Base-by-base conservation (phyloP, 1,140 invertebrate genomes). In the Drosophila malerkotliana region DNA sequence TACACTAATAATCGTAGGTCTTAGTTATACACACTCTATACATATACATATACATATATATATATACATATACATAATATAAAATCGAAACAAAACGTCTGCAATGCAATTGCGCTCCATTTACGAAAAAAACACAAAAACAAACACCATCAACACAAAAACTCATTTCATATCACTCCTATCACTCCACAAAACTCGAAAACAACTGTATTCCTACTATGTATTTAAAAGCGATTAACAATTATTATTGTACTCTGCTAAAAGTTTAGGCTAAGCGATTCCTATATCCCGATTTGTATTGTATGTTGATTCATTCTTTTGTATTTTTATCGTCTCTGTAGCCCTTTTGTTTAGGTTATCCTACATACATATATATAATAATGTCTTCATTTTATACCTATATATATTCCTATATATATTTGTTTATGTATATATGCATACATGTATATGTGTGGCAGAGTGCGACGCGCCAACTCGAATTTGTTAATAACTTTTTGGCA, bases 141-240 rank as follows among this genome's bases (percentile, higher is more conserved):
- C 14, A 44, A 44, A 37, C 34, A 3, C 7, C 45, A 51, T 57
- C 18, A 18, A 18, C 18, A 18, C 18, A 18, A 18, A 18, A 18
- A 63, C 59, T 47, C 48, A 79, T 73, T 85, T 83, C 81, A 85
- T 85, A 85, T 84, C 80, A 84, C 72, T 84, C 80, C 76, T 84
- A 73, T 34, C 41, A 59, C 55, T 73, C 39, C 18, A 18, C 18
- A 18, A 18, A 18, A 63, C 56, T 30, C 72, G 60, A 72, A 68
- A 75, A 61, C 58, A 76, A 79, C 63, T 85, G 81, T 85, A 85
- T 85, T 85, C 81, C 81, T 85, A 85, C 75, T 85, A 80, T 85
- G 71, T 82, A 82, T 82, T 81, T 74, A 77, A 69, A 71, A 24
- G 26, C 63, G 63, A 53, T 52, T 52, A 61, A 47, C 18, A 47